phyloP scores from a whole-genome alignment of 1,140 invertebrate genomes.

The Lepidotrigona ventralis region DNA sequence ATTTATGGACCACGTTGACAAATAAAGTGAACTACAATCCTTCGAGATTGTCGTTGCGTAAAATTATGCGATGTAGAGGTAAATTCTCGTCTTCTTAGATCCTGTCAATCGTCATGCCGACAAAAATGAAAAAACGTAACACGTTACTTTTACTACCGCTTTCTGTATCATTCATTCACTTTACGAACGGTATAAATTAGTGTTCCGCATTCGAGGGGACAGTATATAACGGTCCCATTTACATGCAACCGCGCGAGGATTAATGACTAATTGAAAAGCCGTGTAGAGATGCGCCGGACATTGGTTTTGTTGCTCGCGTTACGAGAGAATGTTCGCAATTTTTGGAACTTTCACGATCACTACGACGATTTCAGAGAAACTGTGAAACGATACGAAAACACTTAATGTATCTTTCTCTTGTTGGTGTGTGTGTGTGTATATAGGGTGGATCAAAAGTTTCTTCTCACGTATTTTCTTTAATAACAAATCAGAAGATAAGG shows the following conservation, averaged over 20 bases:
- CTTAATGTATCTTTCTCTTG: background rate
- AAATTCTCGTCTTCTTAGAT: background rate
- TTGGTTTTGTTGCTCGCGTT: background rate
- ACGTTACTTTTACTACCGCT: background rate
- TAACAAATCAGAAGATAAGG: no score
- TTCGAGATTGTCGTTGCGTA: no score
- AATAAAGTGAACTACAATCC: no score
- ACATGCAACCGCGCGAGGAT: slow-evolving; percentile 16
- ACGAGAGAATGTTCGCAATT: background rate
- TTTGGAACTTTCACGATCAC: background rate
- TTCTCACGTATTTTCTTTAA: no score
- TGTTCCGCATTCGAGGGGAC: slow-evolving; percentile 8
- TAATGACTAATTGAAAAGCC: slow-evolving; percentile 47
- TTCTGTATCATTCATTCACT: slow-evolving; percentile 4
- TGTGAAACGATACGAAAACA: background rate
- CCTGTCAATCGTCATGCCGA: background rate
- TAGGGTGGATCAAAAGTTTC: no score
- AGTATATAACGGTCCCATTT: slow-evolving; percentile 42
- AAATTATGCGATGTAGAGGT: background rate
- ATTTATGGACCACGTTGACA: no score
- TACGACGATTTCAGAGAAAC: background rate
- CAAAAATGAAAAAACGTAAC: background rate
- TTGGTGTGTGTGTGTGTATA: no score
- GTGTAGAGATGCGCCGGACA: slow-evolving; percentile 9
- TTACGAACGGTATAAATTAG: background rate